Percentiles rank a stretch among this genome's conserved stretches.
phyloP scores from a whole-genome alignment of 2,797 vertebrate genomes.

The Gambusia yucatana region DNA sequence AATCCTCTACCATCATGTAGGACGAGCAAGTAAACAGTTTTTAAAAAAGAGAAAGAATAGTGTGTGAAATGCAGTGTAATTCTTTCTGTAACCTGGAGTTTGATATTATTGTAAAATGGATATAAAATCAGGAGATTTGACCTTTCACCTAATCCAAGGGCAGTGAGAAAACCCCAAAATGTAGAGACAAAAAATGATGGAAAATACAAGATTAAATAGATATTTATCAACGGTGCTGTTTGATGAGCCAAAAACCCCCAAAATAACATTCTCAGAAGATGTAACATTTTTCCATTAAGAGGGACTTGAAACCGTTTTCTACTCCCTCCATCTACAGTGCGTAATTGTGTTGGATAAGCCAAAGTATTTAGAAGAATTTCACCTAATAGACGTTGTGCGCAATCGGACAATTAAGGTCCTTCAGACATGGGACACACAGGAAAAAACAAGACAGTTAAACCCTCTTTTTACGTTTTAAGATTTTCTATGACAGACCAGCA shows the following conservation, averaged over 20 bases:
- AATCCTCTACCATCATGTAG: neutral
- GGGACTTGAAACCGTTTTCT: neutral
- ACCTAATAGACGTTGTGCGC: neutral
- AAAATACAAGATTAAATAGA: neutral
- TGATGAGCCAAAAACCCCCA: neutral
- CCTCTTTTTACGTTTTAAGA: too few species aligned
- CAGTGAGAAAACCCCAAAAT: neutral
- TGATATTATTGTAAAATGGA: neutral
- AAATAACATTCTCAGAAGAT: neutral
- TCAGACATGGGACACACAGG: neutral
- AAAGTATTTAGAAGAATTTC: neutral
- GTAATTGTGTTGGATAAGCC: neutral
- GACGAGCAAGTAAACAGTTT: neutral
- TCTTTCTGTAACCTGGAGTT: neutral
- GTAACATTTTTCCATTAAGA: neutral
- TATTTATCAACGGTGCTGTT: neutral
- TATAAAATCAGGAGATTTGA: neutral
- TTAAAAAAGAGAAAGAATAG: neutral
- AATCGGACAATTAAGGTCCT: neutral
- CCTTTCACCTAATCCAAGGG: neutral
- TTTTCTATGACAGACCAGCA: neutral
- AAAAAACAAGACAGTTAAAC: too few species aligned
- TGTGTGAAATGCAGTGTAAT: neutral
- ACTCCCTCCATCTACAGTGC: neutral
- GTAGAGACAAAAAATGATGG: neutral